Percentiles rank a stretch among this genome's conserved stretches.
phyloP scores from a whole-genome alignment of 2,888 invertebrate species.

The Lasioglossum pauxillum region DNA sequence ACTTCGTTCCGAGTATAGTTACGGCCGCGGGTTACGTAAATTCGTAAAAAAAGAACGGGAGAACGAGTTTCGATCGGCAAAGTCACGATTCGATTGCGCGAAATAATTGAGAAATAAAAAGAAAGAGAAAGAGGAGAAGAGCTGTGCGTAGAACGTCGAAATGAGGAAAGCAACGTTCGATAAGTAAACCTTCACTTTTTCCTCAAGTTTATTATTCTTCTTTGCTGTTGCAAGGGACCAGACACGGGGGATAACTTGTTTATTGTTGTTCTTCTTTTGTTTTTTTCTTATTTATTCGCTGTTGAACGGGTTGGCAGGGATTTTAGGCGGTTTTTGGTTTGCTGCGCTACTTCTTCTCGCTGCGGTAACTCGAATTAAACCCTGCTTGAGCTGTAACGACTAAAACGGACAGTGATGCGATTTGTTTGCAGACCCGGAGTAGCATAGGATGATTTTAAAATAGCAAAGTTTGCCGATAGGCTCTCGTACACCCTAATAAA shows the following conservation, averaged over 20 bases:
- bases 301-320: neutral
- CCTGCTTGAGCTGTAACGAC: conserved; percentile 31
- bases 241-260: neutral
- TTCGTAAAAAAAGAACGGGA: conserved; percentile 38
- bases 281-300: neutral
- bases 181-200: conserved; percentile 73
- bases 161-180: conserved; percentile 79
- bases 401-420: conserved; percentile 22
- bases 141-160: conserved; percentile 58
- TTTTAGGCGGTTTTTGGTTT: neutral
- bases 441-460: conserved; percentile 17
- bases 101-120: neutral
- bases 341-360: neutral
- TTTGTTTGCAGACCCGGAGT: conserved; percentile 13
- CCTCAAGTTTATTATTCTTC: neutral
- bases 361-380: conserved; percentile 1
- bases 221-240: neutral
- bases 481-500: neutral
- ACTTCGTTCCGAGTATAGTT: conserved; percentile 52
- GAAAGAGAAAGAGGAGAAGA: conserved; percentile 33
- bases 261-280: neutral
- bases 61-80: conserved; percentile 8
- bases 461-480: neutral
- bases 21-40: conserved; percentile 70
- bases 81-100: neutral